Percentiles rank a stretch among this genome's conserved stretches.
phyloP scores from a whole-genome alignment of 2,797 vertebrate species.

The Megalops cyprinoides region DNA sequence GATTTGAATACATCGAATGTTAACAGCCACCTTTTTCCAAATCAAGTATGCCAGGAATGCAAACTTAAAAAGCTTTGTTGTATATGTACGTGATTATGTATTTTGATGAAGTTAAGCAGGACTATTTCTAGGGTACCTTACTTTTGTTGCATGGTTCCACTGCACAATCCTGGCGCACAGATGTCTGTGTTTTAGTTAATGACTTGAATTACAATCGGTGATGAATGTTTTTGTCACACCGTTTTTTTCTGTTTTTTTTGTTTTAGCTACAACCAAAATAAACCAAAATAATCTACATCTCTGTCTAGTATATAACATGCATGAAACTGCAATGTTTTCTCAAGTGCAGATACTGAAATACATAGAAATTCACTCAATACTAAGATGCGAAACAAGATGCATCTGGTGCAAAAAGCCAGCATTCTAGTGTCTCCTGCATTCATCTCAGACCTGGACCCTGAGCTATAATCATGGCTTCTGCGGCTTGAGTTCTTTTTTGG shows the following conservation, averaged over 20 bases:
- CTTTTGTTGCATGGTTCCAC: neutral
- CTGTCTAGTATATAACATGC: too few species aligned
- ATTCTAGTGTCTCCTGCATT: neutral
- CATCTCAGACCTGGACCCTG: neutral
- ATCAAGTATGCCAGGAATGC: neutral
- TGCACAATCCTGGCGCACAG: slow-evolving; percentile 12
- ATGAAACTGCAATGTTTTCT: neutral
- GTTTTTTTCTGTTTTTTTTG: slow-evolving; percentile 1
- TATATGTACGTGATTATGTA: neutral
- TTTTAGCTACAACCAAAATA: too few species aligned
- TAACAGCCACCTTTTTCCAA: neutral
- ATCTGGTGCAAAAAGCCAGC: neutral
- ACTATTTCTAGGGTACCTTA: neutral
- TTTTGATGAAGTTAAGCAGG: neutral
- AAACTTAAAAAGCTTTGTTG: neutral
- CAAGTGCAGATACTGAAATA: neutral
- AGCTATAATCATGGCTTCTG: neutral
- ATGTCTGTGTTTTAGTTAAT: neutral
- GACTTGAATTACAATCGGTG: neutral
- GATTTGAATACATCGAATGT: neutral
- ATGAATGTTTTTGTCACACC: neutral
- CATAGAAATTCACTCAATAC: too few species aligned
- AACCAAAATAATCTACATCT: too few species aligned
- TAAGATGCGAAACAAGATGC: too few species aligned
- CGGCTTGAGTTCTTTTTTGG: neutral